Percentiles rank a stretch among this genome's conserved stretches.
These are phyloP conservation scores for Channa striata DNA, from an alignment of 2,797 vertebrate species.

Conservation along the genomic window DNA sequence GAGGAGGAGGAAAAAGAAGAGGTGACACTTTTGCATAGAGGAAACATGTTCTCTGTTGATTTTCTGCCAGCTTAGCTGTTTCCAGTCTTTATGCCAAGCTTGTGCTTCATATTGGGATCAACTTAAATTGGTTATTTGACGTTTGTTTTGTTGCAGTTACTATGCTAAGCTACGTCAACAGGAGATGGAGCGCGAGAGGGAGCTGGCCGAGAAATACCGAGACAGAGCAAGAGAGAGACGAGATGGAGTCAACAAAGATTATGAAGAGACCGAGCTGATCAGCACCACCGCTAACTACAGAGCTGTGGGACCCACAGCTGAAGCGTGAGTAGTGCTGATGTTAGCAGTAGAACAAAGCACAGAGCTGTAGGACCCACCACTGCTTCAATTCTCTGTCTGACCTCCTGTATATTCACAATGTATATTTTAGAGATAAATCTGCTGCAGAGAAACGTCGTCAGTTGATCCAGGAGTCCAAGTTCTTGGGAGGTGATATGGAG, in stretches of 20 bases:
- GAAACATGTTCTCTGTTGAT: too few relatives aligned
- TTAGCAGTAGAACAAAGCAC: not conserved
- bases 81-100: too few relatives aligned
- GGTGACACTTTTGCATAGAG: constrained; percentile 74
- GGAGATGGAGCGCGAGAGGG: constrained; percentile 94
- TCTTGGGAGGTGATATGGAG: constrained; percentile 99
- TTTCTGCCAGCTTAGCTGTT: too few relatives aligned
- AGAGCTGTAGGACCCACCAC: not conserved
- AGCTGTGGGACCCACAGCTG: constrained; percentile 95
- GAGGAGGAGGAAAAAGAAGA: constrained; percentile 97
- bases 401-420: not conserved
- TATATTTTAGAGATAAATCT: constrained; percentile 91
- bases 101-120: too few relatives aligned
- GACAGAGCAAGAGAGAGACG: constrained; percentile 94
- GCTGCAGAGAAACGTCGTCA: constrained; percentile 97
- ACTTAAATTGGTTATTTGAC: not conserved
- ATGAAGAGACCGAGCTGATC: constrained; percentile 96
- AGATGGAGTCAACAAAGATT: constrained; percentile 98
- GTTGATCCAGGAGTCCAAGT: constrained; percentile 98
- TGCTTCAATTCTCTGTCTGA: not conserved
- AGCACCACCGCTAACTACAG: constrained; percentile 98
- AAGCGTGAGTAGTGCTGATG: constrained; percentile 86
- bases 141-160: constrained; percentile 82
- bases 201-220: constrained; percentile 96
- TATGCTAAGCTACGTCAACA: constrained; percentile 97